A percentile compares a stretch with the other conserved stretches of the same genome.
These are phyloP conservation scores for Trichonephila inaurata DNA, from an alignment of 1,140 invertebrate genomes.

Conservation along the genomic window DNA sequence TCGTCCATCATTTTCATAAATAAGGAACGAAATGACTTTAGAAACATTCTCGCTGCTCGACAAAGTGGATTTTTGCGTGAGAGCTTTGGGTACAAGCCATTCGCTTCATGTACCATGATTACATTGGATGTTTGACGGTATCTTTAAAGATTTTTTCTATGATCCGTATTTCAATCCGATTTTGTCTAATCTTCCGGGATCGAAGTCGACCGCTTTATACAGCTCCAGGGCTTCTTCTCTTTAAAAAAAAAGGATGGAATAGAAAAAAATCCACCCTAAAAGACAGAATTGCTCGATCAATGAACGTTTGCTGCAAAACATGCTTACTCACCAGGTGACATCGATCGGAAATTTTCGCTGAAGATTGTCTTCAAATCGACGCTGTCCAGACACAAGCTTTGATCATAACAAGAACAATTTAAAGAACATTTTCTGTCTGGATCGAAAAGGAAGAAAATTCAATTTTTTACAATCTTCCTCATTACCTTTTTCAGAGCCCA, in stretches of 20 bases:
- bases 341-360: constrained; percentile 1
- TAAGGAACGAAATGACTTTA: not conserved
- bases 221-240: not conserved
- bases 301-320: not conserved
- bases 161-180: constrained; percentile 11
- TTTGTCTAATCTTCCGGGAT: not conserved
- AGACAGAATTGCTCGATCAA: constrained; percentile 34
- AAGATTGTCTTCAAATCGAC: constrained; percentile 17
- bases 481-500: not conserved
- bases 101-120: not conserved
- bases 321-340: constrained; percentile 33
- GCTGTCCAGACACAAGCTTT: not conserved
- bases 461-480: not conserved
- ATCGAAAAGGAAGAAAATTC: not conserved
- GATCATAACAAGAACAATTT: not conserved
- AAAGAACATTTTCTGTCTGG: not conserved
- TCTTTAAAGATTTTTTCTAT: constrained; percentile 15
- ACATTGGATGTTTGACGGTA: not conserved
- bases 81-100: not conserved
- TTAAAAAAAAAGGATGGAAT: not conserved
- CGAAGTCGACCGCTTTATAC: constrained; percentile 4
- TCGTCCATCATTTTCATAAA: not conserved
- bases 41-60: not conserved
- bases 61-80: constrained; percentile 20
- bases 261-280: not conserved